Conservation (phyloP, 2,797 vertebrate species). For the Atherinosoma microstoma region DNA sequence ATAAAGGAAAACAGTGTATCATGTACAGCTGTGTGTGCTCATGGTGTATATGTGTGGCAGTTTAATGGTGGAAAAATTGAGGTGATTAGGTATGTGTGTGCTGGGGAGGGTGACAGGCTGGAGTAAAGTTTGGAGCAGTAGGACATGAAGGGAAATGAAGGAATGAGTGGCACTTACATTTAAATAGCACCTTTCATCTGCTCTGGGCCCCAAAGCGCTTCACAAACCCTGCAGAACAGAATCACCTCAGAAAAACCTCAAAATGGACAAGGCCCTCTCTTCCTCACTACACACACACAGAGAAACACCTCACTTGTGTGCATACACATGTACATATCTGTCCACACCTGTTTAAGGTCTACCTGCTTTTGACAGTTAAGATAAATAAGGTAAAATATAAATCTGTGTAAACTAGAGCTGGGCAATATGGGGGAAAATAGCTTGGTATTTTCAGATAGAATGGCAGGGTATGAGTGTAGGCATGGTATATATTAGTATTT, state of each 20-base stretch:
- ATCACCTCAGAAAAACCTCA: slow-evolving; percentile 89
- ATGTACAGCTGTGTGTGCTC: slow-evolving; percentile 56
- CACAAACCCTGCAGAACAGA: slow-evolving; percentile 92
- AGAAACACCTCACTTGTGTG: slow-evolving; percentile 64
- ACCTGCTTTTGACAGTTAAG: slow-evolving; percentile 19
- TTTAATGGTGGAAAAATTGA: slow-evolving; percentile 66
- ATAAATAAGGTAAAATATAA: slow-evolving; percentile 28
- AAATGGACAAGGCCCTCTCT: slow-evolving; percentile 83
- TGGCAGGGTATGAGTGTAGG: neutral
- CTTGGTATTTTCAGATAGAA: neutral
- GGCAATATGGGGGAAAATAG: neutral
- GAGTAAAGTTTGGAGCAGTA: slow-evolving; percentile 79
- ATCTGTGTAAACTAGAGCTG: slow-evolving; percentile 3
- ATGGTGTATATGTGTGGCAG: slow-evolving; percentile 65
- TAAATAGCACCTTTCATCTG: slow-evolving; percentile 92
- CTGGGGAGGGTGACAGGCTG: slow-evolving; percentile 63
- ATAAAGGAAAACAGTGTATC: slow-evolving; percentile 71
- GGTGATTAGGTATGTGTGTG: slow-evolving; percentile 59
- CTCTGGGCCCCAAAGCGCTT: slow-evolving; percentile 90
- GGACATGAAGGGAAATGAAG: slow-evolving; percentile 87
- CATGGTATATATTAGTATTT: too few species aligned
- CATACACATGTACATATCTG: slow-evolving; percentile 45
- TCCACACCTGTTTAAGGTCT: slow-evolving; percentile 13
- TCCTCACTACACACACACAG: slow-evolving; percentile 72
- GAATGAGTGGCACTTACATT: slow-evolving; percentile 92